Percentiles rank a stretch among this genome's conserved stretches.
Conservation (phyloP, 2,888 invertebrate species). For the Epirrhoe alternata region DNA sequence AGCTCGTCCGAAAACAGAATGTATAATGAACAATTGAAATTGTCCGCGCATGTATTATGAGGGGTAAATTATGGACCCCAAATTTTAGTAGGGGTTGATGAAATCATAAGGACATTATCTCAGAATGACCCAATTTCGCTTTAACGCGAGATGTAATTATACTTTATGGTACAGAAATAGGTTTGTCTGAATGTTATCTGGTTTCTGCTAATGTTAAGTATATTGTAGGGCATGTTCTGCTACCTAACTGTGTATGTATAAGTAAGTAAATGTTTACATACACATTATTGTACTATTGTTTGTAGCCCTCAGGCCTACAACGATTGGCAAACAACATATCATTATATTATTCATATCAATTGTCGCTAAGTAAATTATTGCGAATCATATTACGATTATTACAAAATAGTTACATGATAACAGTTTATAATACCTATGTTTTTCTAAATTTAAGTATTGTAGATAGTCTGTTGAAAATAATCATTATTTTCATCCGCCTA, state of each 20-base stretch:
- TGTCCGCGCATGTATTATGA: constrained; percentile 51
- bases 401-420: not conserved
- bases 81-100: constrained; percentile 48
- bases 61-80: constrained; percentile 42
- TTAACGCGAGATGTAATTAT: constrained; percentile 31
- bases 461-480: too few species aligned
- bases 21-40: constrained; percentile 48
- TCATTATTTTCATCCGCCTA: too few species aligned
- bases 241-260: not conserved
- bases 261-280: not conserved
- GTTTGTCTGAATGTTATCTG: constrained; percentile 6
- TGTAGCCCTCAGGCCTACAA: not conserved
- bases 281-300: not conserved
- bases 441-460: too few species aligned
- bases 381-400: not conserved
- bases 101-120: constrained; percentile 46
- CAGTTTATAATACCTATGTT: not conserved
- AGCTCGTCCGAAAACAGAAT: constrained; percentile 45
- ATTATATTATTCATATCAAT: not conserved
- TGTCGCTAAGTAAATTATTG: not conserved
- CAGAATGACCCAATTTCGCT: constrained; percentile 34
- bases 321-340: not conserved
- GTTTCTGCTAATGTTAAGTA: not conserved
- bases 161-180: constrained; percentile 22
- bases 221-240: not conserved